Conservation (phyloP, 1,140 invertebrate genomes). For the Aplysia californica region DNA sequence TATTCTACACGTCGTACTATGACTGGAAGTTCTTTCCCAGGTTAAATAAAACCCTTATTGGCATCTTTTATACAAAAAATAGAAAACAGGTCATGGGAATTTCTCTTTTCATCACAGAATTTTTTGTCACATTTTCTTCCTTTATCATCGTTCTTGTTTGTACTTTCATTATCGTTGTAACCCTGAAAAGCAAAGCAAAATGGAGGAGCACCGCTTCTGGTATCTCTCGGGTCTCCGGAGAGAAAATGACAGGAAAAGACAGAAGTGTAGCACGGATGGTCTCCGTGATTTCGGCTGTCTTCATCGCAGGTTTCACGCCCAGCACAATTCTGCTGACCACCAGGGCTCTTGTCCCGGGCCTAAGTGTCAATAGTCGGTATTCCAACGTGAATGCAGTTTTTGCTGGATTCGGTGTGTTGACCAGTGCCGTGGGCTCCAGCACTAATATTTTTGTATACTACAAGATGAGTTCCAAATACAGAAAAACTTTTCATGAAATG, state of each 20-base stretch:
- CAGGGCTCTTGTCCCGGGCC: not conserved
- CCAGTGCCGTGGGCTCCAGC: not conserved
- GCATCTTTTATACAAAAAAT: too few relatives aligned
- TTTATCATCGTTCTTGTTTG: too few relatives aligned
- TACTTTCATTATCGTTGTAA: too few relatives aligned
- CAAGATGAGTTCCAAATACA: not conserved
- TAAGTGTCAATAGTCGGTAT: not conserved
- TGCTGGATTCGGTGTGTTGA: not conserved
- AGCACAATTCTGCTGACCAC: not conserved
- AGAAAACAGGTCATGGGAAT: too few relatives aligned
- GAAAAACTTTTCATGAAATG: too few relatives aligned
- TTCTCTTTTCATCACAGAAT: too few relatives aligned
- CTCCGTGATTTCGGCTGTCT: not conserved
- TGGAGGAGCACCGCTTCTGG: too few relatives aligned
- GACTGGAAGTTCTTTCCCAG: not conserved
- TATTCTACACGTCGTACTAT: not conserved
- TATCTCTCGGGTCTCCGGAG: too few relatives aligned
- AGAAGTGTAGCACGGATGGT: not conserved
- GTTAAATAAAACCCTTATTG: too few relatives aligned
- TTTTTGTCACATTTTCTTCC: too few relatives aligned
- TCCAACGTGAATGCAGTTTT: not conserved
- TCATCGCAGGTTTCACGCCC: not conserved
- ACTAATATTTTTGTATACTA: not conserved
- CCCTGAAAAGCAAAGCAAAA: too few relatives aligned
- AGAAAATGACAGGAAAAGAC: too few relatives aligned